phyloP scores from a whole-genome alignment of 2,797 vertebrate genomes.

The Amazona ochrocephala region DNA sequence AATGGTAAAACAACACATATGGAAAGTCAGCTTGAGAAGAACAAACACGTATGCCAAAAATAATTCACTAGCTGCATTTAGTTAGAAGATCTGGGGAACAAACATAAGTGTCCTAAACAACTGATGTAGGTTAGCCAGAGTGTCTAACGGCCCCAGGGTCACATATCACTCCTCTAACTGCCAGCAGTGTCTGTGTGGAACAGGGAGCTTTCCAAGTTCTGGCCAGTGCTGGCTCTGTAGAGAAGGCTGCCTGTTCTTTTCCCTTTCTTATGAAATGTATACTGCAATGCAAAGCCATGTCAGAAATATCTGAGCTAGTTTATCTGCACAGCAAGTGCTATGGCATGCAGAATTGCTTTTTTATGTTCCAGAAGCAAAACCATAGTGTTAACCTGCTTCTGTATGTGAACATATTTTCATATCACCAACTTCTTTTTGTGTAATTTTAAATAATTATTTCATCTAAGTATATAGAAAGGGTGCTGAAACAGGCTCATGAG shows the following conservation, averaged over 20 bases:
- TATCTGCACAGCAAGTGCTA: not conserved
- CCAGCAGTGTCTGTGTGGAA: not conserved
- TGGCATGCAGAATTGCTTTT: not conserved
- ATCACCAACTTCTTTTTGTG: not conserved
- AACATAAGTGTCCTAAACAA: constrained; percentile 57
- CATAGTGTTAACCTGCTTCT: not conserved
- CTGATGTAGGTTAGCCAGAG: constrained; percentile 63
- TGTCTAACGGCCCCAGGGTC: constrained; percentile 48
- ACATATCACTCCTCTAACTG: constrained; percentile 13
- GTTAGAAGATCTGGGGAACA: constrained; percentile 44
- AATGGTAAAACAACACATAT: constrained; percentile 21
- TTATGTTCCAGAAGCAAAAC: not conserved
- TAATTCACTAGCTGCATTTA: constrained; percentile 45
- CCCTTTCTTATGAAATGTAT: not conserved
- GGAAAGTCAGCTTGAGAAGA: constrained; percentile 56
- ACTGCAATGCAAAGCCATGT: not conserved
- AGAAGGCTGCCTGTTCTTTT: not conserved
- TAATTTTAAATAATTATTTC: not conserved
- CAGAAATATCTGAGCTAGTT: constrained; percentile 16
- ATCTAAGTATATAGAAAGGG: not conserved
- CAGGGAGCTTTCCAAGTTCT: constrained; percentile 15
- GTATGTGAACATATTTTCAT: not conserved
- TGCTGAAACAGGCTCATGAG: not conserved
- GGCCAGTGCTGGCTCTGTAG: not conserved
- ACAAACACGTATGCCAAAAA: constrained; percentile 34